Base-by-base conservation (phyloP, 1,140 invertebrate species). In the Drosophila varians region DNA sequence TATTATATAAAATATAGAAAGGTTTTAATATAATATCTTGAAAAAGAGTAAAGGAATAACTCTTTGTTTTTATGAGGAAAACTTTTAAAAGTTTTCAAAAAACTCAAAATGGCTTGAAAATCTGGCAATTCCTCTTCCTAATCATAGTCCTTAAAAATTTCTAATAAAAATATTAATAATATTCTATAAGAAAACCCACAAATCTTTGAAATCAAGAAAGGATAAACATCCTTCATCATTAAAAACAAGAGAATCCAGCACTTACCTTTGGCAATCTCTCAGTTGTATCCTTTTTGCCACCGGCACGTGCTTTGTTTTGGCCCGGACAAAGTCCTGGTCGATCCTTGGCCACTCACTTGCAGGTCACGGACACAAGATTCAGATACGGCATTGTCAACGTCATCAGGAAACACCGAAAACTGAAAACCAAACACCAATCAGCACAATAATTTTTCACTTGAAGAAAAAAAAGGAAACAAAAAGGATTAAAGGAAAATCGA, bases 401-500 rank as follows among this genome's bases (percentile, higher is more conserved):
- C 42, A 45, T 19, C 28, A 31, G 21, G 4, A 4, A 23, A 16
- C 48, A 12, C 28, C 28, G 11, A 7, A 31, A 38, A 16, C 14
- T n/a, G n/a, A n/a, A n/a, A n/a, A n/a, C 36, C 36, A 38, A 38
- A 38, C 9, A 36, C 4, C n/a, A 31, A 31, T 28, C 8, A 8
- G 8, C 7, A 8, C 8, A 8, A 2, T 2, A 8, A 8, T 7
- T 8, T 28, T 8, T 28, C 26, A 28, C 26, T 28, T 28, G 8
- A 3, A 31, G n/a, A 31, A 31, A 38, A 36, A n/a, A 36, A 36
- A n/a, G 3, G 12, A 36, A 6, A 38, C 3, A 36, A 14, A 36
- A 36, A 36, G 12, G 12, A 36, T 1, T 5, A 7, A 38, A 38
- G 14, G 19, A 47, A 61, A 65, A 66, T 65, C 62, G 60, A 65